These are phyloP conservation scores for Ophthalmolycus amberensis DNA, from an alignment of 2,113 vertebrate species.

Conservation along the genomic window DNA sequence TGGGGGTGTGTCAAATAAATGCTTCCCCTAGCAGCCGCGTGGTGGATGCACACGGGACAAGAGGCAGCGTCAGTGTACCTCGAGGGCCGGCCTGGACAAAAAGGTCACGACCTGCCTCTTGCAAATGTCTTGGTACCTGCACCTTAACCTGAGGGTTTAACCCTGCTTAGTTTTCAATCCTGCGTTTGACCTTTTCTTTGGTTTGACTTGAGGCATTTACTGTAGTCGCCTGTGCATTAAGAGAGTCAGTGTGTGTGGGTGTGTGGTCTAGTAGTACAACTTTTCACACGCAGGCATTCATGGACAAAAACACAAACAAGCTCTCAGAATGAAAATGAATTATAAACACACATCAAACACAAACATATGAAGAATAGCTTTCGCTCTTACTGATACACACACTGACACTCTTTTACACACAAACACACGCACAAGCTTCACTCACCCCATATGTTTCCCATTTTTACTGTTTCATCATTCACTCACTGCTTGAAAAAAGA, in stretches of 20 bases:
- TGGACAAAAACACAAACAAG: conserved; percentile 14
- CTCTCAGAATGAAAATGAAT: conserved; percentile 21
- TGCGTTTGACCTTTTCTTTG: conserved; percentile 69
- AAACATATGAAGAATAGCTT: conserved; percentile 10
- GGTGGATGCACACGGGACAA: conserved; percentile 21
- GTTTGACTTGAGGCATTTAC: conserved; percentile 68
- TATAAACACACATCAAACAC: conserved; percentile 13
- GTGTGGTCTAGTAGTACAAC: conserved; percentile 8
- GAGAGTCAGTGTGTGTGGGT: conserved; percentile 1
- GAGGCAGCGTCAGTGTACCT: conserved; percentile 48
- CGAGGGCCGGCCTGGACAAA: conserved; percentile 49
- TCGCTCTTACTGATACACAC: conserved; percentile 25
- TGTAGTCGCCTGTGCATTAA: conserved; percentile 54
- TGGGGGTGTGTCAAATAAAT: conserved; percentile 24
- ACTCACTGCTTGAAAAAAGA: conserved; percentile 47
- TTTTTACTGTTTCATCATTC: conserved; percentile 70
- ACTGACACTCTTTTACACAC: conserved; percentile 17
- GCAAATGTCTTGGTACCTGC: conserved; percentile 64
- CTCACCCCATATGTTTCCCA: conserved; percentile 65
- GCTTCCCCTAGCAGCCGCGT: conserved; percentile 18
- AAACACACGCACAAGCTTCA: conserved; percentile 48
- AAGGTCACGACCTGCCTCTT: conserved; percentile 69
- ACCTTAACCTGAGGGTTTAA: conserved; percentile 74
- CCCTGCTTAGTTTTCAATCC: conserved; percentile 70
- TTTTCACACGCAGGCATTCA: conserved; percentile 33